Conservation (phyloP, 2,113 vertebrate species). For the Sinocyclocheilus anophthalmus region DNA sequence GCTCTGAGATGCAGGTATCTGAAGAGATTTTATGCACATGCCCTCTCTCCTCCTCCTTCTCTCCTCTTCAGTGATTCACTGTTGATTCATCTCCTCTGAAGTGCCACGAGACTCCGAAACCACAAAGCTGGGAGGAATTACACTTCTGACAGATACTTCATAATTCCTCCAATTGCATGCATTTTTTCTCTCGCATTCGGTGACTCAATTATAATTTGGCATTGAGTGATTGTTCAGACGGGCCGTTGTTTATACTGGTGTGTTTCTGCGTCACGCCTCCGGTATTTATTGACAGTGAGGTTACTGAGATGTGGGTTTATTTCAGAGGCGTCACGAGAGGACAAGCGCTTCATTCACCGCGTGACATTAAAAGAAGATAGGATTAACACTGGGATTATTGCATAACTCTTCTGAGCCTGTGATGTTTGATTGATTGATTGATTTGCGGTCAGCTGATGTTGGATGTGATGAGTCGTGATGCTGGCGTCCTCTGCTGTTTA, state of each 20-base stretch:
- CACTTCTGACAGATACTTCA: slow-evolving; percentile 43
- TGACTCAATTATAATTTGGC: background rate
- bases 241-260: slow-evolving; percentile 45
- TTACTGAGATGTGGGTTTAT: slow-evolving; percentile 48
- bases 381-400: background rate
- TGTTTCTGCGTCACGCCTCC: slow-evolving; percentile 52
- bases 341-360: background rate
- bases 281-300: slow-evolving; percentile 56
- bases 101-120: slow-evolving; percentile 64
- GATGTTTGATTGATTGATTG: background rate
- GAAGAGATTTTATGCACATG: slow-evolving; percentile 70
- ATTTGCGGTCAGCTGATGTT: background rate
- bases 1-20: no score
- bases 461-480: background rate
- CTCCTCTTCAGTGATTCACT: slow-evolving; percentile 70
- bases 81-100: slow-evolving; percentile 70
- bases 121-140: slow-evolving; percentile 49
- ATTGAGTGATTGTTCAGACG: background rate
- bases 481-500: slow-evolving; percentile 24
- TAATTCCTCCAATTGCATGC: background rate
- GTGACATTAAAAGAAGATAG: background rate
- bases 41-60: slow-evolving; percentile 22
- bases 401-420: background rate
- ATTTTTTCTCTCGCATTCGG: background rate
- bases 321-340: background rate